Evolutionary conservation across 2,888 invertebrate species (phyloP).

Genomic region (Schrankia costaestrigalis): DNA sequence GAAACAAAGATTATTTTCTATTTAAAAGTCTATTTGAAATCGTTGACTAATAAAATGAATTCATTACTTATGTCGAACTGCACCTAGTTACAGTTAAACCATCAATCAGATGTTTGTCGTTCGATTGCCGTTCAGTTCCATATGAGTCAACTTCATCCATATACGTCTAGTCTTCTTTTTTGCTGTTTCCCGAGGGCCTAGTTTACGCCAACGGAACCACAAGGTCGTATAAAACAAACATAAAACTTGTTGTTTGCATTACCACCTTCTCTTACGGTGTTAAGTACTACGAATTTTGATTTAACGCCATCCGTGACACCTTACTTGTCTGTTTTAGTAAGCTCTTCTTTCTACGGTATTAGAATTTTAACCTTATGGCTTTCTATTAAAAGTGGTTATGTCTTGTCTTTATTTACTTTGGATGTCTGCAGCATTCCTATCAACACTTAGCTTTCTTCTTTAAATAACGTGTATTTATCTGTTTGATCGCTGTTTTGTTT

Average conservation of each 20-base stretch:
- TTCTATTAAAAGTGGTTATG: constrained; percentile 6
- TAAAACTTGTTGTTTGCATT: no score
- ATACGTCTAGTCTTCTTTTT: constrained; percentile 68
- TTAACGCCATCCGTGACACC: constrained; percentile 7
- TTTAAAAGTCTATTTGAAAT: no score
- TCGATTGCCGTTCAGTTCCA: constrained; percentile 53
- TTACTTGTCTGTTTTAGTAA: constrained; percentile 21
- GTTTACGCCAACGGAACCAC: constrained; percentile 52
- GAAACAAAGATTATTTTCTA: no score
- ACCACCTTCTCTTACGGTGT: constrained; percentile 40
- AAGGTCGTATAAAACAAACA: constrained; percentile 56
- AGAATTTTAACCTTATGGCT: constrained; percentile 17
- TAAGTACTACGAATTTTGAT: constrained; percentile 27
- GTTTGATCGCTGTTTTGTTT: constrained; percentile 47
- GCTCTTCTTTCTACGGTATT: constrained; percentile 9
- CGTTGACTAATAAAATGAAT: constrained; percentile 48
- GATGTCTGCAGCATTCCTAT: constrained; percentile 35
- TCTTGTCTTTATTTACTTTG: constrained; percentile 11
- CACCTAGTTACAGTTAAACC: constrained; percentile 63
- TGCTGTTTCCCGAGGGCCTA: constrained; percentile 66
- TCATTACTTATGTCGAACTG: constrained; percentile 38
- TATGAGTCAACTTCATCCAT: constrained; percentile 51
- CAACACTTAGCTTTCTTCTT: constrained; percentile 49
- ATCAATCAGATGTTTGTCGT: constrained; percentile 60
- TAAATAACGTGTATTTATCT: constrained; percentile 50